These are phyloP conservation scores for Lasaia peninsularis DNA, from an alignment of 1,140 invertebrate genomes.

Conservation along the genomic window DNA sequence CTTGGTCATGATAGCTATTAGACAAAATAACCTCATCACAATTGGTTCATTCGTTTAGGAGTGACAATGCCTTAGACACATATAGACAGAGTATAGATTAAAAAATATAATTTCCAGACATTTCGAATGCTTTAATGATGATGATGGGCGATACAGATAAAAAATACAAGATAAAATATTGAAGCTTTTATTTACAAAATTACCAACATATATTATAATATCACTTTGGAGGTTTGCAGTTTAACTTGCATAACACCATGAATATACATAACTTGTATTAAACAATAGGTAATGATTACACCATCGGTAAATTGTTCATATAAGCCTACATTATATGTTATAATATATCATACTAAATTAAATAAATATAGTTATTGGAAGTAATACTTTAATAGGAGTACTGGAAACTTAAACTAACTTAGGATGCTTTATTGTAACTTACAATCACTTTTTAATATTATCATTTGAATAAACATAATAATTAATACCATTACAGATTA, in stretches of 20 bases:
- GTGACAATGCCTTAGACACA: too few species aligned
- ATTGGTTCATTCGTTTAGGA: too few species aligned
- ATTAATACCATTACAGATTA: too few species aligned
- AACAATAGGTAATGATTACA: conserved; percentile 61
- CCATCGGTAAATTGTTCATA: conserved; percentile 48
- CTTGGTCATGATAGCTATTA: too few species aligned
- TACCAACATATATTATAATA: conserved; percentile 76
- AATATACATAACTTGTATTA: conserved; percentile 66
- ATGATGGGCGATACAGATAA: conserved; percentile 16
- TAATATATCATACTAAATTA: conserved; percentile 15
- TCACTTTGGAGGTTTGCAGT: conserved; percentile 75
- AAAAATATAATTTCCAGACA: too few species aligned
- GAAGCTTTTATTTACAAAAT: conserved; percentile 78
- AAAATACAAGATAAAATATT: conserved; percentile 60
- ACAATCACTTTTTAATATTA: not conserved
- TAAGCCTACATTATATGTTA: conserved; percentile 21
- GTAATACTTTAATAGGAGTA: conserved; percentile 1
- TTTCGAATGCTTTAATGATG: not conserved
- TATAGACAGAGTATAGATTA: too few species aligned
- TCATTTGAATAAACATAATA: not conserved
- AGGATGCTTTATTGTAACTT: not conserved
- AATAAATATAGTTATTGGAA: conserved; percentile 7
- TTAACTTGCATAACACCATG: conserved; percentile 70
- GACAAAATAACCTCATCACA: too few species aligned
- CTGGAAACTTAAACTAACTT: not conserved